Conservation (phyloP, 2,113 vertebrate species). For the Onychorhynchus coronatus region DNA sequence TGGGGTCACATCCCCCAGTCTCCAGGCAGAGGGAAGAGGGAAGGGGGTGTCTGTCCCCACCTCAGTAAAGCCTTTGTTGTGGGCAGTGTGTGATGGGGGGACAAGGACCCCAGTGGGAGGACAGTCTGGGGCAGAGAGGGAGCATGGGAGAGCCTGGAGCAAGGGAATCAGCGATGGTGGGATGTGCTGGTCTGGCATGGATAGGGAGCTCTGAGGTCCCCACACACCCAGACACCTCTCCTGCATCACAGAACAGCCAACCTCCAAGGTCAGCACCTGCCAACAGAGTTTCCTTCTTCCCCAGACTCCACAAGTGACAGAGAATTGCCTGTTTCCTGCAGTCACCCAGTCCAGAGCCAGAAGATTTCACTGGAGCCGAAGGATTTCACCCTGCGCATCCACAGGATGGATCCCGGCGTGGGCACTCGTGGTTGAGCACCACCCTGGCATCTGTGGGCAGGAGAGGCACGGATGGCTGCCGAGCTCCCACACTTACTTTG, state of each 20-base stretch:
- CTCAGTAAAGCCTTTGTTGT: rapidly evolving
- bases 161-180: background rate
- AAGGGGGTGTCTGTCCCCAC: background rate
- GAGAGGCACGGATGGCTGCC: background rate
- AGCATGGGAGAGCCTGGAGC: background rate
- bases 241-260: background rate
- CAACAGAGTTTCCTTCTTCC: background rate
- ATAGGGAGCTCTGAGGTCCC: background rate
- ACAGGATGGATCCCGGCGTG: rapidly evolving
- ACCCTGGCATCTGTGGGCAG: background rate
- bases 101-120: background rate
- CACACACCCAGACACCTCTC: background rate
- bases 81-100: no score
- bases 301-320: background rate
- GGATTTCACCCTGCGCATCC: background rate
- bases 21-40: background rate
- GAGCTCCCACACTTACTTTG: background rate
- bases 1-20: background rate
- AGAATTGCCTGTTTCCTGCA: background rate
- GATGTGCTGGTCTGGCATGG: background rate
- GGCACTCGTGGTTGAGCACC: background rate
- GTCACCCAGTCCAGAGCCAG: background rate
- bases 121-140: background rate
- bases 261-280: background rate
- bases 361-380: background rate